phyloP scores from a whole-genome alignment of 2,797 vertebrate genomes.

The Oophaga sylvatica region DNA sequence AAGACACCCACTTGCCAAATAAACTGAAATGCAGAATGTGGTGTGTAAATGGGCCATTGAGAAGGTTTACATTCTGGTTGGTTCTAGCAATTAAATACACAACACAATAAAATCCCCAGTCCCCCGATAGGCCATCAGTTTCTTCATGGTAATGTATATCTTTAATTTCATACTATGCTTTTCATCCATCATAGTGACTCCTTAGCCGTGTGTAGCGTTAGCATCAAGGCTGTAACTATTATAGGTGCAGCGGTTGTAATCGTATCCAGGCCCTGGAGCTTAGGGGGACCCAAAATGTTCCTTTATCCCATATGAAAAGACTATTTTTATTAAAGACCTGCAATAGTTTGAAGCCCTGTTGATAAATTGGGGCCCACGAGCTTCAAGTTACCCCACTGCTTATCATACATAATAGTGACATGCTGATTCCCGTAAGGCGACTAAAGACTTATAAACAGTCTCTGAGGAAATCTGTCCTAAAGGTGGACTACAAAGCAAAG shows the following conservation, averaged over 20 bases:
- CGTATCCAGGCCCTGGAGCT: no score
- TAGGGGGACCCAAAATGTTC: no score
- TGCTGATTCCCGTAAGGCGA: neutral
- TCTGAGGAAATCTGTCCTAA: neutral
- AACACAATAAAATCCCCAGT: neutral
- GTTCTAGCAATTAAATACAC: neutral
- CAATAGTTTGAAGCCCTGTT: no score
- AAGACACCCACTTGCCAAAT: conserved; percentile 1
- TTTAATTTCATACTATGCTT: no score
- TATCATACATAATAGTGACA: neutral
- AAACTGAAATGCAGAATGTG: neutral
- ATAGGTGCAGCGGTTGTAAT: no score
- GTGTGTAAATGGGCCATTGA: neutral
- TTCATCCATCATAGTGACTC: neutral
- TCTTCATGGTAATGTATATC: neutral
- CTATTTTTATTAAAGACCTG: no score
- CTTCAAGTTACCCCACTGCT: no score
- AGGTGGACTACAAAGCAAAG: neutral
- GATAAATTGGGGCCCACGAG: no score
- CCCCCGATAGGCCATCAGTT: neutral
- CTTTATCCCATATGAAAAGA: no score
- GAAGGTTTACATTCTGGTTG: neutral
- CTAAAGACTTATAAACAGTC: neutral
- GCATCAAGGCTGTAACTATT: no score
- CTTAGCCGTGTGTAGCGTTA: neutral